Base-by-base conservation (phyloP, 1,140 invertebrate species). In the honey bee (Apis mellifera) region DNA sequence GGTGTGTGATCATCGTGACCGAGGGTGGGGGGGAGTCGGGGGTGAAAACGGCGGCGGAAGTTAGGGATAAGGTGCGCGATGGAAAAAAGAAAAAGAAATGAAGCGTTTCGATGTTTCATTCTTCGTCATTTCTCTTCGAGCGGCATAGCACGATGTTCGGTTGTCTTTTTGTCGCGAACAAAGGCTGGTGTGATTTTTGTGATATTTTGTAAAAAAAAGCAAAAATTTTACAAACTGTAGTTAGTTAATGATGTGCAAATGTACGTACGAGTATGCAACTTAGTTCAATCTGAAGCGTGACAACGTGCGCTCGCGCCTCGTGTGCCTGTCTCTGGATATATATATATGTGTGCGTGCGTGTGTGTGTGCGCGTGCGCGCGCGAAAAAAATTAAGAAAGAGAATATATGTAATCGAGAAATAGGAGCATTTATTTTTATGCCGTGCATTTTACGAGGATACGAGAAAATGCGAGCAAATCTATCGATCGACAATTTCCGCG, bases 341-440 rank as follows among this genome's bases (percentile, higher is more conserved):
- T 50, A 65, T 48, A 17, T 7, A n/a, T n/a, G 57, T 12, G 2
- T 9, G 17, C 23, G 23, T 42, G 55, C 9, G 68, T 13, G 70
- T 7, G 17, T 48, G 26, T 4, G 21, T 23, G 1, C 50, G 50
- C 9, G 1, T 8, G 15, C 21, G 9, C 11, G 8, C 42, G 21
- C 9, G 11, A 21, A 19, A 52, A 54, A 84, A n/a, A 42, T 42
- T 42, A 83, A 71, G 70, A 73, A 62, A 83, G 64, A 75, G 68
- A 69, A 50, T 86, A 90, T 54, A 54, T 59, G 84, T 77, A 84
- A 89, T 84, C 71, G 69, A 42, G 32, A 88, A 81, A 92, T 91
- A 92, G 84, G 89, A 93, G 93, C 93, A 93, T 93, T 93, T 93
- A 93, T 93, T 94, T 94, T 94, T 94, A 90, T 93, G 93, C 93